These are phyloP conservation scores for Meteorus cinctellus DNA, from an alignment of 2,888 invertebrate genomes.

Conservation along the genomic window DNA sequence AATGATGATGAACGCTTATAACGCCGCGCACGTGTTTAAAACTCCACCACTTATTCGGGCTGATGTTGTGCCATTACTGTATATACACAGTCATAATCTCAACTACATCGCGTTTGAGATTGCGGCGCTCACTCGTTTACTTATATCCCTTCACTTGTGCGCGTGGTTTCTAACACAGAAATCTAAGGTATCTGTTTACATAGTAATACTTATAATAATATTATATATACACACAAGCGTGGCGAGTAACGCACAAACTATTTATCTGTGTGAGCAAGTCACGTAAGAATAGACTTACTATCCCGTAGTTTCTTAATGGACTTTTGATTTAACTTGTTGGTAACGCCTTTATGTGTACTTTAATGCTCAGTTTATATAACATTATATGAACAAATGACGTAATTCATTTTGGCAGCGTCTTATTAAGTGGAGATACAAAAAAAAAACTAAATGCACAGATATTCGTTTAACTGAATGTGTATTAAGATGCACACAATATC, in stretches of 20 bases:
- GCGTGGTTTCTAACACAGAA: constrained; percentile 18
- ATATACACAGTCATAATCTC: constrained; percentile 36
- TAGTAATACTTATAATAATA: constrained; percentile 31
- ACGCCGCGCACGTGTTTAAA: constrained; percentile 68
- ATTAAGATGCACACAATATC: not conserved
- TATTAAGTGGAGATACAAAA: not conserved
- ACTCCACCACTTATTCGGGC: constrained; percentile 68
- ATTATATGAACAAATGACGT: constrained; percentile 27
- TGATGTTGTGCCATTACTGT: constrained; percentile 52
- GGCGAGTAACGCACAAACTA: constrained; percentile 12
- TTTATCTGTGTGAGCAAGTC: constrained; percentile 35
- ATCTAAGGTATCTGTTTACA: not conserved
- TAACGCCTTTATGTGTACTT: constrained; percentile 38
- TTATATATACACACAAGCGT: constrained; percentile 25
- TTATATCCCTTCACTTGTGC: constrained; percentile 44
- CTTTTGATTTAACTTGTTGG: constrained; percentile 51
- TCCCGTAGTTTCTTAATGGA: constrained; percentile 45
- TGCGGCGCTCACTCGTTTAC: constrained; percentile 47
- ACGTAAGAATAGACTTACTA: constrained; percentile 48
- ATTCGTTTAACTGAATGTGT: not conserved
- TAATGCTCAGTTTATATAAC: constrained; percentile 16
- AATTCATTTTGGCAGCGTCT: constrained; percentile 33
- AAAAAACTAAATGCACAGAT: not conserved
- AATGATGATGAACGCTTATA: constrained; percentile 52
- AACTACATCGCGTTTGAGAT: constrained; percentile 37